phyloP scores from a whole-genome alignment of 2,113 vertebrate species.

The Scortum barcoo region DNA sequence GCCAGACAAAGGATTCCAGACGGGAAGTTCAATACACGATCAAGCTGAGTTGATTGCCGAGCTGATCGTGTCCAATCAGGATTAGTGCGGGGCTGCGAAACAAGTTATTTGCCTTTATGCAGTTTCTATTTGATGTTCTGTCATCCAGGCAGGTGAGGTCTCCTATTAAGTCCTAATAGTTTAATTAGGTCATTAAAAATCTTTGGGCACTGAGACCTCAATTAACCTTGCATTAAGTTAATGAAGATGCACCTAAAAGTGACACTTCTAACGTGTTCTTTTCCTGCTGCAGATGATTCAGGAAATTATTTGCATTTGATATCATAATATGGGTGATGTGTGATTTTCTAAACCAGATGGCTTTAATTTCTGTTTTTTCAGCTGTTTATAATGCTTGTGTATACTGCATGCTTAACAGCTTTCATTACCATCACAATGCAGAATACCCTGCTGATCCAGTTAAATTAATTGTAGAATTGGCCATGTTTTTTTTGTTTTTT shows the following conservation, averaged over 20 bases:
- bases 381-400: slow-evolving; percentile 8
- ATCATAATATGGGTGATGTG: background rate
- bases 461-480: slow-evolving; percentile 40
- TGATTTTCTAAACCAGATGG: slow-evolving; percentile 27
- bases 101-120: background rate
- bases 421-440: slow-evolving; percentile 16
- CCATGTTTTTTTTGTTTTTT: too few species aligned
- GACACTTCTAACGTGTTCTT: slow-evolving; percentile 11
- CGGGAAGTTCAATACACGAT: slow-evolving; percentile 34
- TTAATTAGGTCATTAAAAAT: slow-evolving; percentile 5
- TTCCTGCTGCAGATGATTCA: background rate
- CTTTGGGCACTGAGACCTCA: background rate
- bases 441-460: slow-evolving; percentile 42
- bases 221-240: background rate
- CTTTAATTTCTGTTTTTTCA: slow-evolving; percentile 29
- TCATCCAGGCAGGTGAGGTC: background rate
- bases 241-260: slow-evolving; percentile 7
- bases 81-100: slow-evolving; percentile 2
- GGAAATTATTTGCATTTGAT: slow-evolving; percentile 9
- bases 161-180: background rate
- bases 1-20: slow-evolving; percentile 21
- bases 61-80: slow-evolving; percentile 32
- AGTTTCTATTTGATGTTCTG: slow-evolving; percentile 2
- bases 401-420: slow-evolving; percentile 35
- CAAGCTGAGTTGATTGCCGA: slow-evolving; percentile 23